A percentile compares a stretch with the other conserved stretches of the same genome.
These are phyloP conservation scores for Eurypyga helias DNA, from an alignment of 2,113 vertebrate genomes.

Conservation along the genomic window DNA sequence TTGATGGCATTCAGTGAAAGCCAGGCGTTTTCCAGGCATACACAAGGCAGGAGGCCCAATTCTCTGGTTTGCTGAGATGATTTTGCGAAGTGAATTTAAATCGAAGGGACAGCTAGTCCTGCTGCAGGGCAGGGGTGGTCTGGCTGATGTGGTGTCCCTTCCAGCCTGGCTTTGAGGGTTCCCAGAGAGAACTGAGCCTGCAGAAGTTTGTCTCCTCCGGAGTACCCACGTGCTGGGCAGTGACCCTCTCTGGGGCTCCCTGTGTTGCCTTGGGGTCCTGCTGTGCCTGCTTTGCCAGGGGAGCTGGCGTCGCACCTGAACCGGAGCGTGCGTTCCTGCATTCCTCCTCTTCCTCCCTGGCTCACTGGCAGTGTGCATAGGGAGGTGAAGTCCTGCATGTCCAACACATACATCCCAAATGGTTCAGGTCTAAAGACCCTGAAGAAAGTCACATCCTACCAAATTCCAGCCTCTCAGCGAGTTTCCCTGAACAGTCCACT, in stretches of 20 bases:
- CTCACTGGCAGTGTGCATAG: too few relatives aligned
- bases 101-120: neutral
- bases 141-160: neutral
- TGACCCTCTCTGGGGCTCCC: neutral
- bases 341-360: neutral
- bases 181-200: neutral
- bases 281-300: neutral
- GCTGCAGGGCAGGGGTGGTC: neutral
- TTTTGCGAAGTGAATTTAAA: neutral
- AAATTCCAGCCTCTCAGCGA: neutral
- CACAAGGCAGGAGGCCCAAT: neutral
- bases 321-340: rapidly evolving
- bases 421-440: neutral
- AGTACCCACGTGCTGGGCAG: neutral
- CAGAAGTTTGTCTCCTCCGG: neutral
- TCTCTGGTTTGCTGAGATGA: neutral
- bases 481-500: neutral
- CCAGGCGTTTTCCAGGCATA: neutral
- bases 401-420: neutral
- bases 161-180: neutral
- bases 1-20: neutral
- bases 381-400: neutral
- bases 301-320: neutral
- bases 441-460: neutral
- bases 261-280: rapidly evolving